A percentile compares a stretch with the other conserved stretches of the same genome.
These are phyloP conservation scores for Pipistrellus pipistrellus DNA, from an alignment of 2,797 vertebrate species.

Conservation along the genomic window DNA sequence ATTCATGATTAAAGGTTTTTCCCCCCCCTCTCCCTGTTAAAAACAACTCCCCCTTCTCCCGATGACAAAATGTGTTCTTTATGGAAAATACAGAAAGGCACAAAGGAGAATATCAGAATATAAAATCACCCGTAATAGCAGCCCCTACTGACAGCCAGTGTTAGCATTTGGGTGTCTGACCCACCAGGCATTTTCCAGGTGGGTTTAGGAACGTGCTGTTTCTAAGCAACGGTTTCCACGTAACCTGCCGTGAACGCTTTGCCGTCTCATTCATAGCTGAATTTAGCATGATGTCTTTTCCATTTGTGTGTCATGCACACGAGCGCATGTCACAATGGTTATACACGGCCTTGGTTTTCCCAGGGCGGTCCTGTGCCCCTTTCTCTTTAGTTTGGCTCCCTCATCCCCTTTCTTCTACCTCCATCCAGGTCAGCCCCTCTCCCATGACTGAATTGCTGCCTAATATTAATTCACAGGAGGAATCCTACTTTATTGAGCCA, in stretches of 20 bases:
- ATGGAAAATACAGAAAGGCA: slow-evolving; percentile 18
- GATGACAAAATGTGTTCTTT: not conserved
- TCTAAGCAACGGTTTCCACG: not conserved
- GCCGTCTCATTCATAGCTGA: not conserved
- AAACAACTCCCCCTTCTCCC: not conserved
- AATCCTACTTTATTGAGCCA: not conserved
- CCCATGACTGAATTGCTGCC: not conserved
- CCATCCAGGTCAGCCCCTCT: not conserved
- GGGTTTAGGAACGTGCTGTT: not conserved
- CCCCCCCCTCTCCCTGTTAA: accelerated
- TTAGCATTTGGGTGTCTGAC: not conserved
- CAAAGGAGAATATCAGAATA: not conserved
- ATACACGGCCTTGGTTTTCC: not conserved
- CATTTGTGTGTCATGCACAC: not conserved
- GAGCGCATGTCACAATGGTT: not conserved
- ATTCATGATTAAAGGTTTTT: not conserved
- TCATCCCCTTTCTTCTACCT: not conserved
- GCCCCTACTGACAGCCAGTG: not conserved
- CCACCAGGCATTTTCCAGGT: not conserved
- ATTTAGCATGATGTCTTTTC: not conserved
- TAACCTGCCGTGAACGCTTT: not conserved
- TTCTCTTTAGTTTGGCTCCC: not conserved
- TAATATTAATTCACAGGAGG: not conserved
- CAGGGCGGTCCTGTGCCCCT: not conserved
- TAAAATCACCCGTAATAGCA: not conserved